Evolutionary conservation across 2,797 vertebrate genomes (phyloP).

Genomic region (Limnodromus scolopaceus): DNA sequence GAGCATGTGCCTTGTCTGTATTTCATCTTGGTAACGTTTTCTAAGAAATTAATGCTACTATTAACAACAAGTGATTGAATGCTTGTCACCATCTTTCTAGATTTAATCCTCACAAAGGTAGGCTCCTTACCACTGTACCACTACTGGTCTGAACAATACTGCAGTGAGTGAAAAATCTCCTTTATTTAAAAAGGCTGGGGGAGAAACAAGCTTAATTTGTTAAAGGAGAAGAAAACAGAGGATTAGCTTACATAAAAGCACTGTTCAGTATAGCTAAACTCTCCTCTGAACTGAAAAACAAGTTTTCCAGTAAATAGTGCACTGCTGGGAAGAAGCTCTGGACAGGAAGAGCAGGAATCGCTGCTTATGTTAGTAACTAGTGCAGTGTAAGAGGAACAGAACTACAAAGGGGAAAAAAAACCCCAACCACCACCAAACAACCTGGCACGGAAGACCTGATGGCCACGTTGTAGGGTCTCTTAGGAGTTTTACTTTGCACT

Average conservation of each 20-base stretch:
- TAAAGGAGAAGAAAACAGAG: neutral
- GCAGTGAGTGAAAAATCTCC: neutral
- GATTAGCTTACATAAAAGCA: neutral
- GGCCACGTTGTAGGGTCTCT: neutral
- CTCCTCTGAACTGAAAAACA: neutral
- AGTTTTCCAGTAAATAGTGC: neutral
- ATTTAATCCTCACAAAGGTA: neutral
- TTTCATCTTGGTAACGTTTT: neutral
- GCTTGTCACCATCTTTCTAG: neutral
- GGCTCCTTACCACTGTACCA: neutral
- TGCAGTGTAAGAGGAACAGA: neutral
- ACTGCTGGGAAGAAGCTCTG: neutral
- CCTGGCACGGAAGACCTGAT: neutral
- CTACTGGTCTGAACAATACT: neutral
- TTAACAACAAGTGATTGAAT: conserved; percentile 17
- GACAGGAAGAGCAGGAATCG: neutral
- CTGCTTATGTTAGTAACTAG: neutral
- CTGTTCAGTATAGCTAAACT: neutral
- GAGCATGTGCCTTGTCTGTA: neutral
- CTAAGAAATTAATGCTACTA: conserved; percentile 6
- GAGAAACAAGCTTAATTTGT: conserved; percentile 11
- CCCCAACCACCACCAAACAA: no score
- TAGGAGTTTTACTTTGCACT: neutral
- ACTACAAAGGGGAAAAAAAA: neutral
- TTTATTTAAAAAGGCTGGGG: neutral